Conservation (phyloP, 2,113 vertebrate species). For the Stictonetta naevosa region DNA sequence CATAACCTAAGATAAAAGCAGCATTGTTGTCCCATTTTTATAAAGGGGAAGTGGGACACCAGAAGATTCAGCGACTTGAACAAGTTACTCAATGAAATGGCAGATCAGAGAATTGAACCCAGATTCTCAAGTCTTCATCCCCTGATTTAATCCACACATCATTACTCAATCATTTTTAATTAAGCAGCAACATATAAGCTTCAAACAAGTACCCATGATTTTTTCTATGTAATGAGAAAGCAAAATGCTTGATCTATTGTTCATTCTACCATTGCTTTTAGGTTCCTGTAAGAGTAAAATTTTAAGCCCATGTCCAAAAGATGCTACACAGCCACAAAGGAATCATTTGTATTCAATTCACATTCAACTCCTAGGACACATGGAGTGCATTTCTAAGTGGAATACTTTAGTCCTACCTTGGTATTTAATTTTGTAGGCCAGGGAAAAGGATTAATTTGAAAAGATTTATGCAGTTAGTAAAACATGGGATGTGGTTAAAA, state of each 20-base stretch:
- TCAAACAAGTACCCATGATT: neutral
- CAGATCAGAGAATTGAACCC: conserved; percentile 17
- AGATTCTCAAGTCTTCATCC: neutral
- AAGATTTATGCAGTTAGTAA: neutral
- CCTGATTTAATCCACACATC: neutral
- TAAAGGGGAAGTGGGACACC: conserved; percentile 35
- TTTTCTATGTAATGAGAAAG: neutral
- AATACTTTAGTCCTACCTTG: neutral
- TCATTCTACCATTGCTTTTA: neutral
- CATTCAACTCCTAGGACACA: neutral
- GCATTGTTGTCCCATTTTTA: neutral
- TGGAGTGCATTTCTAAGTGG: neutral
- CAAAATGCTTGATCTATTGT: neutral
- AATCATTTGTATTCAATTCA: neutral
- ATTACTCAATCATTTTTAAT: neutral
- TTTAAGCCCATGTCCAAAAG: neutral
- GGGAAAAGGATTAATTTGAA: neutral
- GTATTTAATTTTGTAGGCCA: neutral
- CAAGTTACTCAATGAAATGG: neutral
- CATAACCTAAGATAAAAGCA: conserved; percentile 42
- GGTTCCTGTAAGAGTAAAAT: neutral
- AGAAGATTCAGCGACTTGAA: neutral
- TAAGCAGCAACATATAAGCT: neutral
- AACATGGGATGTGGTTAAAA: neutral
- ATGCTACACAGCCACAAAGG: neutral